Evolutionary conservation across 2,888 invertebrate genomes (phyloP), one percentile per base, ranked within the genome.

Genomic region (Synanthedon andrenaeformis): DNA sequence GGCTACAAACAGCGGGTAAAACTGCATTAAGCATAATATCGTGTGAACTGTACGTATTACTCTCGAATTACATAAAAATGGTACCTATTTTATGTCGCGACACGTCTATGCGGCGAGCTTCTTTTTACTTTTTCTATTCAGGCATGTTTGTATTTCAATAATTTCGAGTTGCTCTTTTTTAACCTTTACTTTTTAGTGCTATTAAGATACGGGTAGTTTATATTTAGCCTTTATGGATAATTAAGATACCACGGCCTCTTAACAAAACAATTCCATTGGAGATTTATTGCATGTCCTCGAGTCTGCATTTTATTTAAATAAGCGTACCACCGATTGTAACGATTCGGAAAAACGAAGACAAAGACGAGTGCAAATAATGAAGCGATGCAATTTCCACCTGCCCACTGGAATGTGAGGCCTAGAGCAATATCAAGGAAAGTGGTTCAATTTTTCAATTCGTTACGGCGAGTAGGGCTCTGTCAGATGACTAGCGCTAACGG

Each of bases 381-480:
- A 70, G 68, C 71, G 67, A 65, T 68, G 70, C 66, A 67, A 75
- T 78, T 76, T 76, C 73, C 72, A 77, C 74, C 76, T 76, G 77
- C 66, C 62, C 68, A 69, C 61, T 65, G 70, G 74, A 74, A 78
- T 74, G 76, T 68, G 60, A 61, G 62, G 75, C 71, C 70, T 62
- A 66, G 58, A 74, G 75, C 72, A 58, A 72, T 69, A 69, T 67
- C 71, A 71, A 62, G 69, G 78, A 79, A 80, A 79, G 79, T 79
- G 76, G 74, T 77, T 65, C 65, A 68, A 79, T 81, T 79, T 77
- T 77, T 79, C 74, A 76, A 77, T 72, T 61, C 58, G 60, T 59
- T 61, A 57, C 56, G 58, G 55, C 52, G 60, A 58, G 52, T 45
- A 14, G 45, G 45, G 14, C 14, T 45, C 45, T 45, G 53, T 53